Evolutionary conservation across 2,888 invertebrate species (phyloP), one percentile per base, ranked within the genome.

Genomic region (Adela reaumurella): DNA sequence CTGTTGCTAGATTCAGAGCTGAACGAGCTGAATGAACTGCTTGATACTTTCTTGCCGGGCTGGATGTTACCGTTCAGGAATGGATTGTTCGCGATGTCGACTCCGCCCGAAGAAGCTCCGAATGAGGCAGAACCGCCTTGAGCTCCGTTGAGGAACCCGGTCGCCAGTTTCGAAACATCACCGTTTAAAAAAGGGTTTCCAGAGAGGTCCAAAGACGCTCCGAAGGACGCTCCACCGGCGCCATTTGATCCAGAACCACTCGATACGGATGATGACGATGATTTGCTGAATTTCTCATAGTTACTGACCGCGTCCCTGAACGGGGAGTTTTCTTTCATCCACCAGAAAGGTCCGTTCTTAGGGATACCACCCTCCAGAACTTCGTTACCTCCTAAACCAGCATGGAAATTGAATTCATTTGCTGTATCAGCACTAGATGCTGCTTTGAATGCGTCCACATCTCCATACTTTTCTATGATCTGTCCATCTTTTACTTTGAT

Each of bases 241-340:
- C 58, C 58, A 6, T 52, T 53, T 28, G 46, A 46, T 14, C 59
- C 56, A 19, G 43, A 44, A 19, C 54, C 57, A 50, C 59, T 63
- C 1, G 67, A 58, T 4, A 59, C 68, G 17, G 66, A 63, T 2
- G 69, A 65, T 48, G 67, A 69, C 1, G 65, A 61, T 2, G 63
- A 64, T 49, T 76, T 68, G 58, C 67, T 72, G 59, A 65, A 70
- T 49, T 74, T 77, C 49, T 70, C 67, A 6, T 64, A 70, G 47
- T 59, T 64, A 0, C 62, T 66, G 50, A 67, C 64, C 1, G 71
- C 65, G 46, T 67, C 70, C 56, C 82, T 82, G 61, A 86, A 80
- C 0, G 85, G 84, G 1, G 82, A 83, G 54, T 84, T 68, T 19
- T 81, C 67, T 51, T 73, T 73, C 73, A 82, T 81, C 85, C 85